Conservation (phyloP, 2,888 invertebrate genomes). For the Antheraea yamamai region DNA sequence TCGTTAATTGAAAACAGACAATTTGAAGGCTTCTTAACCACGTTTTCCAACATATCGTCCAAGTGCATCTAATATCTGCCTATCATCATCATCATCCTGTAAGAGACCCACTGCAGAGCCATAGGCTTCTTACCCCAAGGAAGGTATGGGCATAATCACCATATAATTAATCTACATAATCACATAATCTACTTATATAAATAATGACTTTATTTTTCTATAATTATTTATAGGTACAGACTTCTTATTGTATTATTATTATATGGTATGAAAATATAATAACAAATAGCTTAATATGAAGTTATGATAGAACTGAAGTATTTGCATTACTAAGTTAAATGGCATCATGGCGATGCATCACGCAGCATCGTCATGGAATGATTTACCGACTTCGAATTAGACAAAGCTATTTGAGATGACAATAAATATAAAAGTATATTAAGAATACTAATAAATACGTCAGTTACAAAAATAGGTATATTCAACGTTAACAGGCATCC, state of each 20-base stretch:
- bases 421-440: background rate
- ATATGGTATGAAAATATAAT: too few species aligned
- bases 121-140: too few species aligned
- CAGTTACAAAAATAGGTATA: background rate
- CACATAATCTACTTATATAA: too few species aligned
- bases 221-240: too few species aligned
- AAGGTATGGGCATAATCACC: too few species aligned
- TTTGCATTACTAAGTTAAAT: background rate
- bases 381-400: background rate
- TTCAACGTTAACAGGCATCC: background rate
- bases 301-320: background rate
- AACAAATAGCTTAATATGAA: too few species aligned
- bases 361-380: background rate
- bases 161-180: too few species aligned
- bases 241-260: too few species aligned
- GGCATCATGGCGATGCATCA: background rate
- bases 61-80: background rate
- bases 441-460: background rate
- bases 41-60: too few species aligned
- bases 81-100: too few species aligned
- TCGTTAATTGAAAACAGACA: background rate
- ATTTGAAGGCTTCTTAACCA: background rate
- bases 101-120: too few species aligned
- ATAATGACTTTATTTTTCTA: background rate
- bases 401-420: background rate